Conservation (phyloP, 2,113 vertebrate genomes). For the Anseranas semipalmata region DNA sequence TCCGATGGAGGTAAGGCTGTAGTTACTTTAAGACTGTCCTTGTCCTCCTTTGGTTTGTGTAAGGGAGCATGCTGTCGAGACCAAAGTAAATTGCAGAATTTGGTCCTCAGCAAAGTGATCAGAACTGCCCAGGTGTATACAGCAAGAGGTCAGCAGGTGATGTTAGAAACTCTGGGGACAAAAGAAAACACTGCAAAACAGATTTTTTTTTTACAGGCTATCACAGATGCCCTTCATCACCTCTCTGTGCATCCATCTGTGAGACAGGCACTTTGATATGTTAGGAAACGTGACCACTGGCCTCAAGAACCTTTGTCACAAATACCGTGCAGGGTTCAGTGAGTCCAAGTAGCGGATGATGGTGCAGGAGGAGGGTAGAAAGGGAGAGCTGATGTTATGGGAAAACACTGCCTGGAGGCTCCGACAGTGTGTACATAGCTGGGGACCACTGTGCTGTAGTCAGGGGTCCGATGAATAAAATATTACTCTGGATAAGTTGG, state of each 20-base stretch:
- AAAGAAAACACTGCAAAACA: neutral
- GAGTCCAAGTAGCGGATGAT: neutral
- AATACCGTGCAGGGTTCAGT: neutral
- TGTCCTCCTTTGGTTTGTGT: slow-evolving; percentile 23
- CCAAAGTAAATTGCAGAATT: neutral
- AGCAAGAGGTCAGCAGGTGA: neutral
- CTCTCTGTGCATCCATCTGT: neutral
- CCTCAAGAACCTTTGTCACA: neutral
- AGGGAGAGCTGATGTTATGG: neutral
- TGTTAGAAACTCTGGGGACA: neutral
- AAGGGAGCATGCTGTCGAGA: neutral
- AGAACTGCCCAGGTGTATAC: neutral
- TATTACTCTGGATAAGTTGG: neutral
- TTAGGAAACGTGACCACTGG: neutral
- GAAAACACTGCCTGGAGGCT: neutral
- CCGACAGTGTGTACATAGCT: neutral
- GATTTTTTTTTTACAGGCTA: neutral
- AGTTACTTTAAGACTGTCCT: neutral
- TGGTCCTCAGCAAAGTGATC: neutral
- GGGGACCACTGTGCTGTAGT: neutral
- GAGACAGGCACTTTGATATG: neutral
- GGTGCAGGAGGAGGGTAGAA: neutral
- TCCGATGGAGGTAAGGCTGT: neutral
- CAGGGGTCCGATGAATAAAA: neutral
- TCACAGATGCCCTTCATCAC: neutral